A percentile compares a stretch with the other conserved stretches of the same genome.
These are phyloP conservation scores for Halcyon badia DNA, from an alignment of 2,797 vertebrate genomes.

Conservation along the genomic window DNA sequence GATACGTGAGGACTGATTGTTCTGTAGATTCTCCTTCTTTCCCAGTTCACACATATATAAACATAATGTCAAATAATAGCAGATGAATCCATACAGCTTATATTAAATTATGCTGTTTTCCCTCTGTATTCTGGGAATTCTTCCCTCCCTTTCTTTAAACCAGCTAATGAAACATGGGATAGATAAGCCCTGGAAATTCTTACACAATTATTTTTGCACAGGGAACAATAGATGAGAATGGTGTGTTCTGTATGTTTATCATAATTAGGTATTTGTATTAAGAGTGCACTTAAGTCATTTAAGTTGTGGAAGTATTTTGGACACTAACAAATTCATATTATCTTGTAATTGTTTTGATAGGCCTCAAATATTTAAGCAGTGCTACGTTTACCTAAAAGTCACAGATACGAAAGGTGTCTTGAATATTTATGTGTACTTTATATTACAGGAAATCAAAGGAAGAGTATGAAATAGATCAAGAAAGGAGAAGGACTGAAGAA, in stretches of 20 bases:
- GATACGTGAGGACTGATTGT: not conserved
- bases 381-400: not conserved
- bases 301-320: not conserved
- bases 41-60: not conserved
- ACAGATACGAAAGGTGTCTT: not conserved
- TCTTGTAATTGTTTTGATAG: not conserved
- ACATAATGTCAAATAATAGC: not conserved
- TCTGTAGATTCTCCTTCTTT: not conserved
- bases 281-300: not conserved
- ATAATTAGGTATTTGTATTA: not conserved
- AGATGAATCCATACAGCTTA: not conserved
- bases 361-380: not conserved
- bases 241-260: not conserved
- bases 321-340: not conserved
- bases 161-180: not conserved
- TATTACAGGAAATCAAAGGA: constrained; percentile 92
- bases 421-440: not conserved
- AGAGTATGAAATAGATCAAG: constrained; percentile 93
- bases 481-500: constrained; percentile 77
- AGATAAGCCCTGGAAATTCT: not conserved
- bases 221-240: not conserved
- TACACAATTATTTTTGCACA: not conserved
- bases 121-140: not conserved
- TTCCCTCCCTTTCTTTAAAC: not conserved
- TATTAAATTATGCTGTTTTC: not conserved